Conservation (phyloP, 2,113 vertebrate genomes). For the Channa argus region DNA sequence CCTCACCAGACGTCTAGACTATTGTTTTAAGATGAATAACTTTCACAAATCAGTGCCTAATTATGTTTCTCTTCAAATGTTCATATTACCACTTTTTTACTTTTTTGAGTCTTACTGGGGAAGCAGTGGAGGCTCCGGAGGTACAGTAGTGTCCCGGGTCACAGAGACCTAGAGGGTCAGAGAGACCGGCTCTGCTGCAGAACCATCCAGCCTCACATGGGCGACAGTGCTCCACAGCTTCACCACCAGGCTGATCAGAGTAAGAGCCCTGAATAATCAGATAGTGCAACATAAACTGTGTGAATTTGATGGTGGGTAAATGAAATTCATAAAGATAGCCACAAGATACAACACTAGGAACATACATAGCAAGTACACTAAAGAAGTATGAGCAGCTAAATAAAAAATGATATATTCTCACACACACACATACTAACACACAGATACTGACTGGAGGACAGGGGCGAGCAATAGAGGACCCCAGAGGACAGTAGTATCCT, state of each 20-base stretch:
- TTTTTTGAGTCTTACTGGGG: constrained; percentile 82
- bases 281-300: neutral
- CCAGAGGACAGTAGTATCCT: constrained; percentile 88
- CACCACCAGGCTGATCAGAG: constrained; percentile 73
- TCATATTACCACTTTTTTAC: neutral
- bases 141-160: constrained; percentile 84
- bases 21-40: too few relatives aligned
- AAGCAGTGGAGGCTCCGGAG: constrained; percentile 80
- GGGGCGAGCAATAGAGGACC: constrained; percentile 72
- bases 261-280: constrained; percentile 84
- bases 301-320: neutral
- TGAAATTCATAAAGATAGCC: neutral
- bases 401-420: neutral
- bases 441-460: constrained; percentile 85
- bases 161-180: constrained; percentile 85
- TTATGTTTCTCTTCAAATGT: neutral
- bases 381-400: neutral
- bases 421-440: constrained; percentile 23
- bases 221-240: constrained; percentile 79
- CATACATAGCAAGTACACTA: neutral
- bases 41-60: too few relatives aligned
- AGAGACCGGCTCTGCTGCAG: constrained; percentile 85
- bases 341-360: neutral
- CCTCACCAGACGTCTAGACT: too few relatives aligned
- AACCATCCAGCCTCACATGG: constrained; percentile 86